Evolutionary conservation across 2,797 vertebrate species (phyloP), one percentile per base, ranked within the genome.

Genomic region (Clarias fuscus): DNA sequence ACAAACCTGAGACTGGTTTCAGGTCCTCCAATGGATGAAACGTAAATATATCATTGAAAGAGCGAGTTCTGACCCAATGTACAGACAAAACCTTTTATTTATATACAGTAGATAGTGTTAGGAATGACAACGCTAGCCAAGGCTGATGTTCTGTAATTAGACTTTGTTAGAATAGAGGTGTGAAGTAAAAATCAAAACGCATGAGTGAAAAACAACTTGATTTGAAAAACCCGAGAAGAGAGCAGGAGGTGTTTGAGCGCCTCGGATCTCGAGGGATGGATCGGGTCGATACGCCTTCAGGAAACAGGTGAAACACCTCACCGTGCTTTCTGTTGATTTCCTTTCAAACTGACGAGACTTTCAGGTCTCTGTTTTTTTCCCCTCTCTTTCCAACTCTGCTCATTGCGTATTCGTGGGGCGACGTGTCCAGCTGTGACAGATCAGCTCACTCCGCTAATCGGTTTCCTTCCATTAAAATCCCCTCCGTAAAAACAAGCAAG

Each of bases 301-400:
- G 61, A 68, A 37, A 68, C 71, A 86, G 85, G 80, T 86, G 85
- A 82, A 86, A 83, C 27, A 71, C 72, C 62, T 70, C 76, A 33
- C 14, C 33, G 59, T 43, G 43, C 48, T 83, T 67, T 75, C 65
- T 53, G 59, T 43, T 82, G 56, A 83, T 85, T 85, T 68, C 72
- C 65, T 48, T 81, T 76, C 18, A 40, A 67, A 33, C 68, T 68
- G 71, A 76, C 20, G 24, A 67, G 70, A 59, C 43, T 82, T 78
- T 82, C 10, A 7, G 27, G 43, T 75, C 59, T 75, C 22, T 84
- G 58, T 40, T 61, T 53, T 37, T 37, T 24, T 10, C 30, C 5
- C 5, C 8, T 11, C 5, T 13, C 2, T 0, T 77, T 30, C 15
- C 8, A 30, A 15, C n/a, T 37, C 73, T 73, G 33, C 43, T 27